phyloP scores from a whole-genome alignment of 1,140 invertebrate species.

The Drosophila pseudoobscura region DNA sequence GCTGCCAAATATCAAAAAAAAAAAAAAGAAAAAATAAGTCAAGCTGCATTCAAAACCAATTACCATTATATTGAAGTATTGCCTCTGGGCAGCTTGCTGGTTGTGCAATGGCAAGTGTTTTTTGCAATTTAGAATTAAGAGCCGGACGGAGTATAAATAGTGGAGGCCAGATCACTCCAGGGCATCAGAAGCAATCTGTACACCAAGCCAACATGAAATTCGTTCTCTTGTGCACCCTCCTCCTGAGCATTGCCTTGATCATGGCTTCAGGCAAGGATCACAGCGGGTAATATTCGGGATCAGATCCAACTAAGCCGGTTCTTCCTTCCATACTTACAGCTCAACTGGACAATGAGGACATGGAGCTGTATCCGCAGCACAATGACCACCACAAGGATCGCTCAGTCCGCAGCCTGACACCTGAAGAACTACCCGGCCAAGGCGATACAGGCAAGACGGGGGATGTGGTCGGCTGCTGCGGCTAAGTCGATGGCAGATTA shows the following conservation, averaged over 20 bases:
- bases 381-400: neutral
- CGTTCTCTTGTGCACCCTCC: conserved; percentile 32
- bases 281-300: neutral
- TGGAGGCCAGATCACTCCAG: neutral
- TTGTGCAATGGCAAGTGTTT: conserved; percentile 52
- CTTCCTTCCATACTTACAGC: conserved; percentile 10
- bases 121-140: neutral
- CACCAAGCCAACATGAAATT: conserved; percentile 53
- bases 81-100: neutral
- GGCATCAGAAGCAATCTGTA: conserved; percentile 42
- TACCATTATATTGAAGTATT: conserved; percentile 18
- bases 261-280: conserved; percentile 45
- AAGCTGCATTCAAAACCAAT: conserved; percentile 48
- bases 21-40: neutral
- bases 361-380: neutral
- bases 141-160: conserved; percentile 41
- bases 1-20: conserved; percentile 46
- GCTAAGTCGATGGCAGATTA: conserved; percentile 14
- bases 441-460: neutral
- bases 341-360: neutral
- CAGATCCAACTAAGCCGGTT: neutral
- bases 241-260: conserved; percentile 45
- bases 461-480: conserved; percentile 50
- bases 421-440: neutral
- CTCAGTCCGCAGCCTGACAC: conserved; percentile 12